Conservation (phyloP, 2,113 vertebrate genomes). For the Tapirus terrestris region DNA sequence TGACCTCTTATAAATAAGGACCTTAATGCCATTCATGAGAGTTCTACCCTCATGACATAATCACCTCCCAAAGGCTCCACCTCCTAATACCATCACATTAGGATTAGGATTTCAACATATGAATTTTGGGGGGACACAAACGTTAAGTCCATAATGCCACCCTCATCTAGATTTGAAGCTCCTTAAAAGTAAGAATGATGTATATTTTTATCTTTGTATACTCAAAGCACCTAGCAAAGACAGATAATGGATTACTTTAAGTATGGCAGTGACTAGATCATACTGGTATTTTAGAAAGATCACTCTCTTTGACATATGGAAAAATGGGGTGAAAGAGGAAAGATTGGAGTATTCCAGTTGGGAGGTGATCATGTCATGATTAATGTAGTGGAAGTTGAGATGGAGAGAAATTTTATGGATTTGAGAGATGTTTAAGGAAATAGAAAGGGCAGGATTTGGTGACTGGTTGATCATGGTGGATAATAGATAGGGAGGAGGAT, state of each 20-base stretch:
- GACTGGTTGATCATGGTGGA: background rate
- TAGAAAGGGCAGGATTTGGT: background rate
- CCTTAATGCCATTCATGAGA: background rate
- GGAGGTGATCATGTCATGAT: background rate
- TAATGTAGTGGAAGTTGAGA: background rate
- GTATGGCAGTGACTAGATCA: background rate
- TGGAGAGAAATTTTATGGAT: background rate
- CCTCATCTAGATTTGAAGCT: background rate
- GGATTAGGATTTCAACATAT: background rate
- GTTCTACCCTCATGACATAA: background rate
- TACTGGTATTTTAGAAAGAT: conserved; percentile 39
- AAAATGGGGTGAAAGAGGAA: background rate
- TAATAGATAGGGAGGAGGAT: background rate
- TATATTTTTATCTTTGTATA: background rate
- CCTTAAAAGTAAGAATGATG: background rate
- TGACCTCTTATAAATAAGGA: background rate
- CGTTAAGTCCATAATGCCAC: background rate
- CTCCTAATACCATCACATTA: background rate
- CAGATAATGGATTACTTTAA: background rate
- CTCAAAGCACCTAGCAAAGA: background rate
- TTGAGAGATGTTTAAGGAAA: conserved; percentile 32
- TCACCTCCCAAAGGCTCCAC: background rate
- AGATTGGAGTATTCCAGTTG: background rate
- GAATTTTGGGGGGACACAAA: background rate
- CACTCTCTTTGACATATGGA: background rate